phyloP scores from a whole-genome alignment of 2,797 vertebrate genomes.

The Smutsia temminckii region DNA sequence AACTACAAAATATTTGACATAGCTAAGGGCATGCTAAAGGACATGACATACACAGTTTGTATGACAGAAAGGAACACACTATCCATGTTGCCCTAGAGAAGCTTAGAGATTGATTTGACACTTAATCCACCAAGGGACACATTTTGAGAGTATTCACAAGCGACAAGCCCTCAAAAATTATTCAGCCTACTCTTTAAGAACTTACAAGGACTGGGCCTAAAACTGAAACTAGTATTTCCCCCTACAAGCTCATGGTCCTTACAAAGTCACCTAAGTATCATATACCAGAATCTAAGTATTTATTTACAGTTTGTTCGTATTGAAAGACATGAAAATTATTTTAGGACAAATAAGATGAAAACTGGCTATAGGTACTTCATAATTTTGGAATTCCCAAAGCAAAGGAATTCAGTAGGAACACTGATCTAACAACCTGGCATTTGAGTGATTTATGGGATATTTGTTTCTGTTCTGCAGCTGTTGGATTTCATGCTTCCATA shows the following conservation, averaged over 20 bases:
- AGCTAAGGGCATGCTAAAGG: neutral
- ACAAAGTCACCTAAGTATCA: neutral
- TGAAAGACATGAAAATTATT: neutral
- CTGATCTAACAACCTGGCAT: neutral
- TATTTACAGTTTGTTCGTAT: neutral
- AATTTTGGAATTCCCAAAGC: neutral
- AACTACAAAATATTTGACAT: neutral
- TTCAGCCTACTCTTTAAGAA: neutral
- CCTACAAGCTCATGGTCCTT: neutral
- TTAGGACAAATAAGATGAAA: constrained; percentile 18
- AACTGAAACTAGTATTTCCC: neutral
- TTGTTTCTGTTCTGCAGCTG: constrained; percentile 55
- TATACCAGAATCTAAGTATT: neutral
- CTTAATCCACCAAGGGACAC: neutral
- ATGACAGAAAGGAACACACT: neutral
- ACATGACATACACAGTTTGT: neutral
- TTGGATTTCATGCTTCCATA: neutral
- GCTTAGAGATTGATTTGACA: neutral
- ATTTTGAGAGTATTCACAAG: neutral
- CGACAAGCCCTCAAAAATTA: neutral
- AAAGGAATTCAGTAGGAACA: constrained; percentile 9
- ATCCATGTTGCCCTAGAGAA: neutral
- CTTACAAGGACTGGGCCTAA: neutral
- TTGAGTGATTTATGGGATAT: constrained; percentile 47
- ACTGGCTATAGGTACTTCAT: neutral